A percentile compares a stretch with the other conserved stretches of the same genome.
Evolutionary conservation across 2,113 vertebrate species (phyloP).

Genomic region (Chlorodrepanis virens): DNA sequence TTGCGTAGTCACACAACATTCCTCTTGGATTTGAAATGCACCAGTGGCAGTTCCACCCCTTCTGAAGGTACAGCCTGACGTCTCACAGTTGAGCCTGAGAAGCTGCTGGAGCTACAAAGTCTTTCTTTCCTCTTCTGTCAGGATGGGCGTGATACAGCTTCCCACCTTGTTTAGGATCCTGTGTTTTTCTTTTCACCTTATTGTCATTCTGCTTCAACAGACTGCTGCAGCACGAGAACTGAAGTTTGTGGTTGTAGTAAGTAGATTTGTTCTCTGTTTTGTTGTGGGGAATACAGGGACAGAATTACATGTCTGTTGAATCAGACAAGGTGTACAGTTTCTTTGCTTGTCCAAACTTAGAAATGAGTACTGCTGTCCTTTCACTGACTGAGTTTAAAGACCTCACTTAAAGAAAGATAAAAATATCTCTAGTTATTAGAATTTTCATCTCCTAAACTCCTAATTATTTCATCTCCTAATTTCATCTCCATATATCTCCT

Average conservation of each 20-base stretch:
- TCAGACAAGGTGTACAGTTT: neutral
- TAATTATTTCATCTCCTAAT: neutral
- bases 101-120: neutral
- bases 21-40: slow-evolving; percentile 36
- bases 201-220: neutral
- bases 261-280: slow-evolving; percentile 17
- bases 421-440: neutral
- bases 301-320: neutral
- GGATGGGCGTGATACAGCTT: neutral
- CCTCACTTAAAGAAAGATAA: neutral
- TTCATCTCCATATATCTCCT: neutral
- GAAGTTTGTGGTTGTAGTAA: slow-evolving; percentile 69
- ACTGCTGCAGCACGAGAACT: slow-evolving; percentile 56
- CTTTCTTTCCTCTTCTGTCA: neutral
- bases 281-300: neutral
- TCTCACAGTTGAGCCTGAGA: neutral
- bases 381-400: neutral
- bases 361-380: neutral
- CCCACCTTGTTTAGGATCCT: neutral
- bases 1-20: slow-evolving; percentile 42
- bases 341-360: neutral
- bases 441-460: neutral
- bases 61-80: slow-evolving; percentile 11
- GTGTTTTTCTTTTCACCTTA: neutral
- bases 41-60: slow-evolving; percentile 37